Percentiles rank a stretch among this genome's conserved stretches.
phyloP scores from a whole-genome alignment of 2,113 vertebrate genomes.

The Toxotes chatareus region DNA sequence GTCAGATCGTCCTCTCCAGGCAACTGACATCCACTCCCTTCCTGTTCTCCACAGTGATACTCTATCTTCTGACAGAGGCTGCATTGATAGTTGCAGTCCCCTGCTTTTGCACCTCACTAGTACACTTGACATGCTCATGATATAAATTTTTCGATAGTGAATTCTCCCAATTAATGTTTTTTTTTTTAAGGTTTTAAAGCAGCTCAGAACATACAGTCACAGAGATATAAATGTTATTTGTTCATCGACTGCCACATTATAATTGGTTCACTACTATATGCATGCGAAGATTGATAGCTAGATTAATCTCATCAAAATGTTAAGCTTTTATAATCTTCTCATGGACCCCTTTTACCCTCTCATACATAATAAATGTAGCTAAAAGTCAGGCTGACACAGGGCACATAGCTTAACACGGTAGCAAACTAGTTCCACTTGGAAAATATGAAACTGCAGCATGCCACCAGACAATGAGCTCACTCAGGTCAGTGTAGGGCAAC shows the following conservation, averaged over 20 bases:
- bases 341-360: slow-evolving; percentile 72
- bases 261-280: slow-evolving; percentile 57
- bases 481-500: slow-evolving; percentile 62
- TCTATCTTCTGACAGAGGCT: slow-evolving; percentile 56
- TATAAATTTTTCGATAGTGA: slow-evolving; percentile 21
- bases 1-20: slow-evolving; percentile 71
- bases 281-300: slow-evolving; percentile 65
- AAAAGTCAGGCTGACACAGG: slow-evolving; percentile 67
- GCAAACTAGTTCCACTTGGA: slow-evolving; percentile 23
- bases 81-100: slow-evolving; percentile 49
- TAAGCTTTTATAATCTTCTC: slow-evolving; percentile 81
- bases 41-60: slow-evolving; percentile 61
- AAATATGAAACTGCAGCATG: slow-evolving; percentile 51
- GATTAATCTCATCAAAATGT: slow-evolving; percentile 79
- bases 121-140: slow-evolving; percentile 25
- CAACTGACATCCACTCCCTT: slow-evolving; percentile 66
- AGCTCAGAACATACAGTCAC: neutral
- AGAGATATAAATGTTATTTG: slow-evolving; percentile 57
- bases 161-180: slow-evolving; percentile 22
- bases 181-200: neutral
- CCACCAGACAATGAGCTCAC: slow-evolving; percentile 69
- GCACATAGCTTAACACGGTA: slow-evolving; percentile 59
- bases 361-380: slow-evolving; percentile 77
- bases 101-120: neutral
- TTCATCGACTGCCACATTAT: slow-evolving; percentile 41